Conservation (phyloP, 2,797 vertebrate species). For the Pangasius djambal region DNA sequence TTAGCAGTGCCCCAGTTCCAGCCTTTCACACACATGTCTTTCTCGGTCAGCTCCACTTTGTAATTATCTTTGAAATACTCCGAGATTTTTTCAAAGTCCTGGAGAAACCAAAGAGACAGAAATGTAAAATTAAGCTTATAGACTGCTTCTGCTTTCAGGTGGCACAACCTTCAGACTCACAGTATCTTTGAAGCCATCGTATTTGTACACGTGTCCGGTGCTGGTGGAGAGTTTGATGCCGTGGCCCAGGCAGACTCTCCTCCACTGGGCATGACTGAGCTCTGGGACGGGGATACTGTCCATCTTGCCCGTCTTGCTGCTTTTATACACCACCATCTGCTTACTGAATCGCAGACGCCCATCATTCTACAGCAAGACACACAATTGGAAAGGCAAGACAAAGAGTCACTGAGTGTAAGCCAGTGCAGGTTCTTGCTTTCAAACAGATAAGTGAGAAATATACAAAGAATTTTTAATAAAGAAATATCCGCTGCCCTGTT, state of each 20-base stretch:
- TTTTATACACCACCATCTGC: slow-evolving; percentile 94
- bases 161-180: slow-evolving; percentile 73
- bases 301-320: slow-evolving; percentile 94
- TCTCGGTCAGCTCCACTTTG: slow-evolving; percentile 88
- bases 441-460: neutral
- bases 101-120: neutral
- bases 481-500: neutral
- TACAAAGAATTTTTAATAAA: neutral
- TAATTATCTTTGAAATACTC: slow-evolving; percentile 95
- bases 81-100: slow-evolving; percentile 95
- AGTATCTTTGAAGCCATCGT: slow-evolving; percentile 93
- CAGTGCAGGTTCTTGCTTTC: neutral
- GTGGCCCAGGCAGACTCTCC: slow-evolving; percentile 90
- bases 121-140: neutral
- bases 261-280: slow-evolving; percentile 86
- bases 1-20: slow-evolving; percentile 99
- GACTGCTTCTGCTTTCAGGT: neutral
- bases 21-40: slow-evolving; percentile 94
- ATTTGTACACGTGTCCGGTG: slow-evolving; percentile 89
- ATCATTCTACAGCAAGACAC: slow-evolving; percentile 80
- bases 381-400: neutral
- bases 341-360: slow-evolving; percentile 91
- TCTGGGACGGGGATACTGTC: slow-evolving; percentile 89
- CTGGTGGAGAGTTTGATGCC: slow-evolving; percentile 91
- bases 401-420: neutral